Percentiles rank a stretch among this genome's conserved stretches.
These are phyloP conservation scores for Drosophila seguyi DNA, from an alignment of 1,140 invertebrate genomes.

Conservation along the genomic window DNA sequence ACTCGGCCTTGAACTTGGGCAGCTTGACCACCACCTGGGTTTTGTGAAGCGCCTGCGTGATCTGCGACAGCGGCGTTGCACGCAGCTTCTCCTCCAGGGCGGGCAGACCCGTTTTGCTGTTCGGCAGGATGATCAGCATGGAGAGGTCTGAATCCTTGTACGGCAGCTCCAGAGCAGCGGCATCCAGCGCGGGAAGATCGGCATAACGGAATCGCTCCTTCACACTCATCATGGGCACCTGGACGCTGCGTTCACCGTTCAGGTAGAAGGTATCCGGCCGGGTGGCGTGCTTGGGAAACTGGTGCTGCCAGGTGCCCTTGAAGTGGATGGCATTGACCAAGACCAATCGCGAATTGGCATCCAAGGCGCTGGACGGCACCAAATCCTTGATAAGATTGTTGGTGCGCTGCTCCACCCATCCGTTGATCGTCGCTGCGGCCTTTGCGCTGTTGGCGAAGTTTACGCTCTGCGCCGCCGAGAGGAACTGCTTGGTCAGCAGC, in stretches of 20 bases:
- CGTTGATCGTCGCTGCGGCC: conserved; percentile 86
- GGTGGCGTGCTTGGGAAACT: conserved; percentile 57
- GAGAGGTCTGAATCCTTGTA: conserved; percentile 86
- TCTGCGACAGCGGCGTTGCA: conserved; percentile 64
- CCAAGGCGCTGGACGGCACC: conserved; percentile 77
- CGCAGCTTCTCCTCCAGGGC: conserved; percentile 86
- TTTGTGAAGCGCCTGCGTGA: conserved; percentile 65
- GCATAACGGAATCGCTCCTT: conserved; percentile 69
- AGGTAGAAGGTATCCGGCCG: conserved; percentile 59
- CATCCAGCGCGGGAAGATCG: conserved; percentile 60
- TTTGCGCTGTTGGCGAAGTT: conserved; percentile 84
- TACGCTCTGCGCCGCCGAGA: conserved; percentile 80
- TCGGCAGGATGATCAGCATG: conserved; percentile 87
- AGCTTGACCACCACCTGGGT: conserved; percentile 86
- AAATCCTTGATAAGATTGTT: conserved; percentile 87
- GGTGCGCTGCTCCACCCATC: conserved; percentile 87
- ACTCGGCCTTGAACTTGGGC: conserved; percentile 89
- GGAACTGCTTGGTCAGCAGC: conserved; percentile 65
- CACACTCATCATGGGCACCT: conserved; percentile 87
- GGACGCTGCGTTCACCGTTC: conserved; percentile 48
- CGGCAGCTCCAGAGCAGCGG: conserved; percentile 68
- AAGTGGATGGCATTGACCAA: conserved; percentile 90
- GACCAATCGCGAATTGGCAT: conserved; percentile 85
- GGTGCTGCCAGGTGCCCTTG: conserved; percentile 75
- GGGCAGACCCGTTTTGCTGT: conserved; percentile 85